A percentile compares a stretch with the other conserved stretches of the same genome.
These are phyloP conservation scores for Ophiothrix spiculata DNA, from an alignment of 35 echinoderm and acorn worm species.

Conservation along the genomic window DNA sequence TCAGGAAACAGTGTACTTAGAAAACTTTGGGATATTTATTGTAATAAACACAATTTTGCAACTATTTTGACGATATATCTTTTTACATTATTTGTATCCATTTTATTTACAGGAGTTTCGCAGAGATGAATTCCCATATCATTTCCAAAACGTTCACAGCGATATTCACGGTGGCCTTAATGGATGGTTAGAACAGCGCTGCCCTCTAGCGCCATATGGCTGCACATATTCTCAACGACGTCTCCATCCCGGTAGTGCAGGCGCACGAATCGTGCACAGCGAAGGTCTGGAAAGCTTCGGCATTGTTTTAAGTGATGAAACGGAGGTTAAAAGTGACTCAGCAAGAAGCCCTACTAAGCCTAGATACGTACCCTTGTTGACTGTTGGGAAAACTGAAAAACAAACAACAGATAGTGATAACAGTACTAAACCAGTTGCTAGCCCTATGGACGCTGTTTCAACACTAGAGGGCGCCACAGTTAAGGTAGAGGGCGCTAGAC, in stretches of 20 bases:
- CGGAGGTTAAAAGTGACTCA: background rate
- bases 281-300: slow-evolving; percentile 89
- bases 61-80: no score
- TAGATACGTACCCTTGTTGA: background rate
- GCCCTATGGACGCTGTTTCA: background rate
- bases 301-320: slow-evolving; percentile 34
- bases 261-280: slow-evolving; percentile 69
- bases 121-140: slow-evolving; percentile 80
- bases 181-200: slow-evolving; percentile 96
- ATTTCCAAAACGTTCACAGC: slow-evolving; percentile 98
- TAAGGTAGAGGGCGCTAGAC: background rate
- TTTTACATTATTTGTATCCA: no score
- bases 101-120: slow-evolving; percentile 71
- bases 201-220: slow-evolving; percentile 90
- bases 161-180: slow-evolving; percentile 96
- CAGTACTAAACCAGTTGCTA: slow-evolving; percentile 3
- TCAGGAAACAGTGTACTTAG: no score
- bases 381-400: background rate
- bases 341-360: no score
- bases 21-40: no score
- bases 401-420: background rate
- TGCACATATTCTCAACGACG: slow-evolving; percentile 89
- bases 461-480: slow-evolving; percentile 5
- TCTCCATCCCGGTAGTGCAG: slow-evolving; percentile 60
- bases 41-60: no score